Base-by-base conservation (phyloP, 1,140 invertebrate species). In the Aphelenchoides avenae region DNA sequence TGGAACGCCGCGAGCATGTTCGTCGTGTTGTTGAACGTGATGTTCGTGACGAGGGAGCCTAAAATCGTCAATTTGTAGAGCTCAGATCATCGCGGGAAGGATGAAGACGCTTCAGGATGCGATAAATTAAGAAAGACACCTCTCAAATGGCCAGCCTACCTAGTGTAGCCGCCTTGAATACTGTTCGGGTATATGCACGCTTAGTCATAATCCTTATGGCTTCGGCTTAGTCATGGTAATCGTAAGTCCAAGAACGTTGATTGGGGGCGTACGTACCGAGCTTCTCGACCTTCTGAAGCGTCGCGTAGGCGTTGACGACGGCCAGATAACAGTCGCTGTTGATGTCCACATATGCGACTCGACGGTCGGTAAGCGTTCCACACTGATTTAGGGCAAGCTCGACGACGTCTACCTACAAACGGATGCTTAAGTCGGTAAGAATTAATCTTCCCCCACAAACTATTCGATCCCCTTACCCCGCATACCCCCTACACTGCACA, bases 1-100 rank as follows among this genome's bases (percentile, higher is more conserved):
- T 89, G 83, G 54, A 92, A 84, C 1, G 86, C 87, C 24, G 86
- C 87, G 55, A 93, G 78, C 71, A 91, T 87, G 76, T 90, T 90
- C 1, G 86, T 83, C 52, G 85, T 84, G 48, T 85, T 85, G 67
- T 89, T 88, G 88, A 89, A 92, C 57, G 80, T 81, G 39, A 91
- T 83, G 13, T 85, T 85, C 30, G 87, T 84, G 1, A 89, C 84
- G 83, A 89, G 88, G 20, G 82, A 81, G 59, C 85, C 86, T 87
- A 54, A 41, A 78, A 68, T 36, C 7, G 11, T 42, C 13, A 42
- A 30, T 11, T 11, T 22, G 7, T 20, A 22, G 40, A 41, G 22
- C 15, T n/a, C n/a, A n/a, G n/a, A n/a, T n/a, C n/a, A n/a, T n/a
- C 18, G 29, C 20, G 18, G 30, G 54, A 27, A 42, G 26, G 15